Evolutionary conservation across 2,888 invertebrate species (phyloP), one percentile per base, ranked within the genome.

Genomic region (Mesoligia furuncula): DNA sequence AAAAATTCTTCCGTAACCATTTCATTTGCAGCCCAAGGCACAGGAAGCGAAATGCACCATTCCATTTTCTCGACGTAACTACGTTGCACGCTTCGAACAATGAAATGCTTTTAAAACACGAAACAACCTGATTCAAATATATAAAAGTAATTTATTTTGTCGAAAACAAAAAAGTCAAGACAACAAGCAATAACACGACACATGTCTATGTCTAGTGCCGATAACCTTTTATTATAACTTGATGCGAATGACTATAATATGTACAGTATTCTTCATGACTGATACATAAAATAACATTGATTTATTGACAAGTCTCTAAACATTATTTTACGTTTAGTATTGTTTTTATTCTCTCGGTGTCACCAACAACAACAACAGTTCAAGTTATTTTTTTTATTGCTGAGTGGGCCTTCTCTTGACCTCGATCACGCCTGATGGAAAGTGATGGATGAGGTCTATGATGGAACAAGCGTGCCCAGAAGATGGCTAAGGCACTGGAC

Each of bases 31-130:
- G 94, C 95, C 95, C 93, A 94, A 94, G 95, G 96, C 95, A 90
- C 92, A 93, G 95, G 93, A 94, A 93, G 92, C 92, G 91, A 92
- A 95, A 94, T 95, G 94, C 95, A 93, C 92, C 92, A 93, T 95
- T 95, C 94, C 93, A 95, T 95, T 96, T 94, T 94, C 95, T 94
- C 94, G 89, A 85, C 94, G 93, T 95, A 95, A 95, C 94, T 93
- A 93, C 93, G 89, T 94, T 93, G 93, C 93, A 93, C 93, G 93
- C 91, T 93, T 93, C 92, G 94, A 95, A 96, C 96, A 96, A 95
- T 95, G 95, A 95, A 96, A 95, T 93, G 96, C 96, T 96, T 96
- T 96, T 96, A 96, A 96, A 95, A 95, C 93, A 94, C 92, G 93
- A 92, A 94, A 94, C 93, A 93, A 93, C 93, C 92, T 94, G 93